Conservation (phyloP, 2,888 invertebrate genomes). For the Lumbricus terrestris region DNA sequence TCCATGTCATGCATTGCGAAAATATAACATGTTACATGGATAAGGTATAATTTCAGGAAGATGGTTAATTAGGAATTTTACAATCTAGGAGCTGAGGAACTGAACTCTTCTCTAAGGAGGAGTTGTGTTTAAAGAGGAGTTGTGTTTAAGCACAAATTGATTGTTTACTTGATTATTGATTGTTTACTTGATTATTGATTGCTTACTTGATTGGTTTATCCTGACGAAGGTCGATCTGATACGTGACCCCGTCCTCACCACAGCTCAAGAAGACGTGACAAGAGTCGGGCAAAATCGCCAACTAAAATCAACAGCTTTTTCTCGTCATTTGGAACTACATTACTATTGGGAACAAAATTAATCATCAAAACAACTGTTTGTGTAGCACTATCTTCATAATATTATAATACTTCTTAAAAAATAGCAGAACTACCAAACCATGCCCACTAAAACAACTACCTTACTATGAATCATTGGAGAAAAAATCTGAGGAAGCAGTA, state of each 20-base stretch:
- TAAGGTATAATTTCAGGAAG: background rate
- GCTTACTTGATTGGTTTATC: slow-evolving; percentile 67
- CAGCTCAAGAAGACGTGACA: slow-evolving; percentile 77
- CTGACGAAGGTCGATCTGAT: slow-evolving; percentile 78
- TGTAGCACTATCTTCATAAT: too few relatives aligned
- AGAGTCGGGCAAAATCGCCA: slow-evolving; percentile 74
- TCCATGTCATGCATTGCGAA: too few relatives aligned
- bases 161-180: too few relatives aligned
- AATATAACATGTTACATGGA: too few relatives aligned
- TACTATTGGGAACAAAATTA: too few relatives aligned
- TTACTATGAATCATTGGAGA: background rate
- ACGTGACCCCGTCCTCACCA: slow-evolving; percentile 83
- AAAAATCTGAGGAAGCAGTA: background rate
- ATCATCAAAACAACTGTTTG: too few relatives aligned
- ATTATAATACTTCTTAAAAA: background rate
- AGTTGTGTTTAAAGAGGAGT: too few relatives aligned
- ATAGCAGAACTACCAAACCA: background rate
- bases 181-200: slow-evolving; percentile 62
- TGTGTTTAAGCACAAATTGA: background rate
- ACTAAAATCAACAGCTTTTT: slow-evolving; percentile 48
- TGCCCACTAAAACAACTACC: background rate
- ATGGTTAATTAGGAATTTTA: background rate
- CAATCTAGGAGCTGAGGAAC: background rate
- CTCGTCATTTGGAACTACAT: background rate
- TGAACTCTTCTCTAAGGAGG: too few relatives aligned